A percentile compares a stretch with the other conserved stretches of the same genome.
Conservation (phyloP, 1,140 invertebrate species). For the Polypedilum pembai region DNA sequence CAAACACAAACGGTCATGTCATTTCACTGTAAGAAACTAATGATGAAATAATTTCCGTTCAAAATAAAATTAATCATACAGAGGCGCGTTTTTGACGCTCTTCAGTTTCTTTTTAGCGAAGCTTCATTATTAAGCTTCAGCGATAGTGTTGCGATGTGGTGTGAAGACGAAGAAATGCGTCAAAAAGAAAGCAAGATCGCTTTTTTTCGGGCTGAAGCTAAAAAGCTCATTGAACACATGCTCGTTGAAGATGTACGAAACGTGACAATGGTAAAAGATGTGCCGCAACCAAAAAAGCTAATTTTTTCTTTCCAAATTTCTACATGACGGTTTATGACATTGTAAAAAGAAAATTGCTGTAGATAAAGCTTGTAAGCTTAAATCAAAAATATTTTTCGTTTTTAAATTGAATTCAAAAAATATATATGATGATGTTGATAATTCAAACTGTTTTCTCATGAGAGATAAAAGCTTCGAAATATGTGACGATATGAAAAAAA, state of each 20-base stretch:
- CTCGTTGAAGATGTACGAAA: neutral
- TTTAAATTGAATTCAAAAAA: too few relatives aligned
- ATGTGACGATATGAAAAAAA: too few relatives aligned
- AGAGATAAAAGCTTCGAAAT: too few relatives aligned
- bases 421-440: too few relatives aligned
- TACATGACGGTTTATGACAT: neutral
- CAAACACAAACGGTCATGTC: too few relatives aligned
- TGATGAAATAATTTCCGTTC: slow-evolving; percentile 5
- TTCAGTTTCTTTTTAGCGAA: neutral
- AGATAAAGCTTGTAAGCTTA: too few relatives aligned
- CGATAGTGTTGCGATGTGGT: neutral
- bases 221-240: neutral
- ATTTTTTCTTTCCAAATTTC: slow-evolving; percentile 7
- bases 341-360: neutral
- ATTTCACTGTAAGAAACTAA: neutral
- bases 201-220: neutral
- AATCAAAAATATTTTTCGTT: too few relatives aligned
- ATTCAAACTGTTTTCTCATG: too few relatives aligned
- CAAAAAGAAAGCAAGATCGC: neutral
- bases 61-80: neutral
- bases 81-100: neutral
- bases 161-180: neutral
- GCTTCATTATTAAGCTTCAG: neutral
- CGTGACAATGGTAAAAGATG: neutral
- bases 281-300: neutral